Evolutionary conservation across 1,140 invertebrate genomes (phyloP).

Genomic region (Globodera rostochiensis): DNA sequence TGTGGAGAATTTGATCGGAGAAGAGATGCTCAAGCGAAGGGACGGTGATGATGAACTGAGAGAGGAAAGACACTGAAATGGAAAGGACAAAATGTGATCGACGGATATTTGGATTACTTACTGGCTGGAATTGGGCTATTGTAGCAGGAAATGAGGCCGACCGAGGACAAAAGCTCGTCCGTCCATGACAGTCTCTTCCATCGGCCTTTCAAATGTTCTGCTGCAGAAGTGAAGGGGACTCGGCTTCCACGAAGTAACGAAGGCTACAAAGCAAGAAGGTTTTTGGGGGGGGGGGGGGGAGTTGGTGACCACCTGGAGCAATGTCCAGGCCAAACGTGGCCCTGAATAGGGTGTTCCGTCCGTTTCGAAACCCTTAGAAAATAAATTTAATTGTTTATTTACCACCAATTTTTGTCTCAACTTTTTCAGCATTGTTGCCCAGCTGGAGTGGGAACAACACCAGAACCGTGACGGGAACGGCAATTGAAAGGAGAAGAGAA

Average conservation of each 20-base stretch:
- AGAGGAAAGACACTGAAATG: slow-evolving; percentile 61
- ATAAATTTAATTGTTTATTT: not conserved
- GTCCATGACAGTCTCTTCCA: slow-evolving; percentile 53
- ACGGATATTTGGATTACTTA: slow-evolving; percentile 33
- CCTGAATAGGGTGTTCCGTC: slow-evolving; percentile 55
- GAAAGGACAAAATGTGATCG: not conserved
- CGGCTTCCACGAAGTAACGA: slow-evolving; percentile 50
- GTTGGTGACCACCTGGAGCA: slow-evolving; percentile 42
- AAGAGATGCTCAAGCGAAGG: slow-evolving; percentile 50
- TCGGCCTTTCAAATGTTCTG: not conserved
- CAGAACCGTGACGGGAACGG: slow-evolving; percentile 41
- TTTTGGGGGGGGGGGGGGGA: not conserved
- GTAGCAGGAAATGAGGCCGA: slow-evolving; percentile 56
- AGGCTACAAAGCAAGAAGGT: slow-evolving; percentile 18
- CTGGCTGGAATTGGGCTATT: slow-evolving; percentile 63
- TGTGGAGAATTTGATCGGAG: slow-evolving; percentile 45
- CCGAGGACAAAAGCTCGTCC: slow-evolving; percentile 58
- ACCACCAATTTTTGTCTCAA: slow-evolving; percentile 10
- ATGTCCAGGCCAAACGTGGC: slow-evolving; percentile 57
- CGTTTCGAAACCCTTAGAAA: slow-evolving; percentile 61
- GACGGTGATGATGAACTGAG: slow-evolving; percentile 58
- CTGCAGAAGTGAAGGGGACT: slow-evolving; percentile 37
- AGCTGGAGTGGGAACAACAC: slow-evolving; percentile 45
- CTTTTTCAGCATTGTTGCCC: slow-evolving; percentile 58
- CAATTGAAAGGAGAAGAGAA: not conserved